These are phyloP conservation scores for Crematogaster levior DNA, from an alignment of 2,888 invertebrate species.

Conservation along the genomic window DNA sequence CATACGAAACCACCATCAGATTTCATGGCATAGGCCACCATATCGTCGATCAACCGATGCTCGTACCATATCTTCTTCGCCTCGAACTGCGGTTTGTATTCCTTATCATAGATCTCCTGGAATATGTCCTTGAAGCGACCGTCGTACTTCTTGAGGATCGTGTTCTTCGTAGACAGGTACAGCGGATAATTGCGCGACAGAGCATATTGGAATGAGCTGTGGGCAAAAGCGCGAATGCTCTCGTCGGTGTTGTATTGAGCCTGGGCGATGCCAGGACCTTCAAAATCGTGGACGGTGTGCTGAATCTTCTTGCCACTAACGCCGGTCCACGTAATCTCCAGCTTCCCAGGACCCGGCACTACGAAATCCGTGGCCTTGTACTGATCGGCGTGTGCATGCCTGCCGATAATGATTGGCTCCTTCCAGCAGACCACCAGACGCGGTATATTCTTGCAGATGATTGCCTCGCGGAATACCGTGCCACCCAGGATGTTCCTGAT, in stretches of 20 bases:
- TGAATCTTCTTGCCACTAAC: slow-evolving; percentile 88
- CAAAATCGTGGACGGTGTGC: slow-evolving; percentile 93
- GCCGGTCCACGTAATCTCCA: slow-evolving; percentile 94
- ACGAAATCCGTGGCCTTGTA: slow-evolving; percentile 99
- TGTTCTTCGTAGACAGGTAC: slow-evolving; percentile 98
- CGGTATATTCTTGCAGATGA: slow-evolving; percentile 97
- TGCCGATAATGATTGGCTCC: slow-evolving; percentile 98
- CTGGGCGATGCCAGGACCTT: slow-evolving; percentile 95
- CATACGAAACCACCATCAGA: slow-evolving; percentile 99
- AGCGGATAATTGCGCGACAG: slow-evolving; percentile 94
- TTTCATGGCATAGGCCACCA: slow-evolving; percentile 99
- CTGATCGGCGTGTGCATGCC: slow-evolving; percentile 99
- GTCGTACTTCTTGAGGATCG: slow-evolving; percentile 98
- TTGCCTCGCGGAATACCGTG: slow-evolving; percentile 94
- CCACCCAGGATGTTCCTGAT: slow-evolving; percentile 95
- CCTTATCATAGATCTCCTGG: slow-evolving; percentile 96
- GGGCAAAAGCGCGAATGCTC: slow-evolving; percentile 97
- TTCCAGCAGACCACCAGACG: slow-evolving; percentile 97
- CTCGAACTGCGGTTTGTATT: slow-evolving; percentile 95
- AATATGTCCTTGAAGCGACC: slow-evolving; percentile 99
- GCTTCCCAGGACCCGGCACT: slow-evolving; percentile 95
- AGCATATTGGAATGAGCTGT: slow-evolving; percentile 97
- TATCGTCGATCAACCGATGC: slow-evolving; percentile 99
- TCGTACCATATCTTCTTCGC: slow-evolving; percentile 98
- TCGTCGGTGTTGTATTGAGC: slow-evolving; percentile 99